Percentiles rank a stretch among this genome's conserved stretches.
These are phyloP conservation scores for Falco peregrinus DNA, from an alignment of 2,797 vertebrate genomes.

Conservation along the genomic window DNA sequence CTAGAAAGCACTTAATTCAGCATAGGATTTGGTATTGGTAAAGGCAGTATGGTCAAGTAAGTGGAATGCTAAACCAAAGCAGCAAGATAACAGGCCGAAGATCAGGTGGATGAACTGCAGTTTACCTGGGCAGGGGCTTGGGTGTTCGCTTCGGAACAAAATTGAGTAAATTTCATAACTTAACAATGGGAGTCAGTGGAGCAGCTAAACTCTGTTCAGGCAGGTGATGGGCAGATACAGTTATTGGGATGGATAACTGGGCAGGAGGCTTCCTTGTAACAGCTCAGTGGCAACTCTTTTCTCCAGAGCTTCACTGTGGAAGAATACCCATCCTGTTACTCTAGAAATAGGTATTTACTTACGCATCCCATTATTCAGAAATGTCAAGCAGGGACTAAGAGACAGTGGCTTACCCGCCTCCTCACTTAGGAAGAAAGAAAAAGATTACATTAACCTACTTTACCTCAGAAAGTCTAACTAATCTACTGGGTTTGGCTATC, in stretches of 20 bases:
- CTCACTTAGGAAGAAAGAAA: background rate
- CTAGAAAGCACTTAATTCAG: background rate
- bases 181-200: background rate
- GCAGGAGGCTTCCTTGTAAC: background rate
- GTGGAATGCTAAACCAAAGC: background rate
- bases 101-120: background rate
- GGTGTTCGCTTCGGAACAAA: background rate
- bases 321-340: background rate
- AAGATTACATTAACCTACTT: background rate
- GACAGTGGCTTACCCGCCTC: background rate
- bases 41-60: background rate
- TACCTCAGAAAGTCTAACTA: background rate
- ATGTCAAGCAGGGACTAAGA: background rate
- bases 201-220: background rate
- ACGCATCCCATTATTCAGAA: background rate
- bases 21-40: background rate
- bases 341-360: background rate
- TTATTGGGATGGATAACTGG: background rate
- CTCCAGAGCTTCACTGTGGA: background rate
- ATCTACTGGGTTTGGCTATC: background rate
- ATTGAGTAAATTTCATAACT: background rate
- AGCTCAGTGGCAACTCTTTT: background rate
- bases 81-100: background rate
- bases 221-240: background rate
- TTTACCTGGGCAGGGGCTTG: background rate